Evolutionary conservation across 2,888 invertebrate genomes (phyloP).

Genomic region (Cybosia mesomella): DNA sequence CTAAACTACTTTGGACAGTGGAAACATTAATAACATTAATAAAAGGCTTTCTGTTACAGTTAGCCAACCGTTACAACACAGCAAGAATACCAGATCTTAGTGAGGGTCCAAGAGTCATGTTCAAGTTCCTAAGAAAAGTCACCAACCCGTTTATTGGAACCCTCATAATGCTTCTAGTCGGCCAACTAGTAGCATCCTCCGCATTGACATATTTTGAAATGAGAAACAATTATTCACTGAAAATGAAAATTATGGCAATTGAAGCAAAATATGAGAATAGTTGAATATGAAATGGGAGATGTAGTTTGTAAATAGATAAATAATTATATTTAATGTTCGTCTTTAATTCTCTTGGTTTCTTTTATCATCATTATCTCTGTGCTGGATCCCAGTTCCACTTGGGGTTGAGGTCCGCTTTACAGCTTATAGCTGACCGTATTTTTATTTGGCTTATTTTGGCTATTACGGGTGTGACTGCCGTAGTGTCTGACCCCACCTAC

Average conservation of each 20-base stretch:
- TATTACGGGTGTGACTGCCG: not conserved
- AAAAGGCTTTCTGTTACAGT: constrained; percentile 74
- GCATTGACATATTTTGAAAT: constrained; percentile 88
- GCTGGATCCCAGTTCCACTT: too few relatives aligned
- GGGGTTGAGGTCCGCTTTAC: too few relatives aligned
- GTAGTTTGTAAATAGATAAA: constrained; percentile 47
- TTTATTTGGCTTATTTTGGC: too few relatives aligned
- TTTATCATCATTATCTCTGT: not conserved
- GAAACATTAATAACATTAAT: not conserved
- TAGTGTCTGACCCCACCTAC: too few relatives aligned
- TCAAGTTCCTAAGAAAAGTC: constrained; percentile 83
- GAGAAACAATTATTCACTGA: constrained; percentile 77
- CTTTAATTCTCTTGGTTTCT: not conserved
- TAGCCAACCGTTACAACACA: constrained; percentile 88
- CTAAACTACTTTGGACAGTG: not conserved
- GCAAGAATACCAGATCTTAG: constrained; percentile 88
- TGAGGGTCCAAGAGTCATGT: constrained; percentile 84
- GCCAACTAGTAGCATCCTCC: constrained; percentile 86
- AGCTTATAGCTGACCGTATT: too few relatives aligned
- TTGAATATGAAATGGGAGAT: constrained; percentile 22
- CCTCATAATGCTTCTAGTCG: constrained; percentile 77
- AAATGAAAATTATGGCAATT: constrained; percentile 70
- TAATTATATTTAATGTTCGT: constrained; percentile 25
- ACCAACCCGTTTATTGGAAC: constrained; percentile 84
- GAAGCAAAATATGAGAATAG: constrained; percentile 64